These are phyloP conservation scores for Trididemnum nubilum DNA, from an alignment of 23 tunicate genomes.

Conservation along the genomic window DNA sequence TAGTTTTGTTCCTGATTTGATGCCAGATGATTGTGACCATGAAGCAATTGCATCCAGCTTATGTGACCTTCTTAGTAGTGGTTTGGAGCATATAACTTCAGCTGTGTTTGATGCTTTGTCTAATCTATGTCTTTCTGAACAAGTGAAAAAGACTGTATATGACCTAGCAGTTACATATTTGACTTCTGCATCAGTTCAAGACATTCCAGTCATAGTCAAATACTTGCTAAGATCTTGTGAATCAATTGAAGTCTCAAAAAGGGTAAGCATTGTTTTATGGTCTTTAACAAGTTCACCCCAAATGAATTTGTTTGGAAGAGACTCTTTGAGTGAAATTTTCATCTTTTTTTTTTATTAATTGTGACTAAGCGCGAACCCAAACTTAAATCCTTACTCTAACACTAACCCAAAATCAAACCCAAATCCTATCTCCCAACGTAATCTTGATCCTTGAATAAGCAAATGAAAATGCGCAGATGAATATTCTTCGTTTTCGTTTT, in stretches of 20 bases:
- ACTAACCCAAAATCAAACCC: too few relatives aligned
- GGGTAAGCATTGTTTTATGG: conserved; percentile 35
- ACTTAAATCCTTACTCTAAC: too few relatives aligned
- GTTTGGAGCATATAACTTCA: conserved; percentile 50
- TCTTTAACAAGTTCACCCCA: too few relatives aligned
- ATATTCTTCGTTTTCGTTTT: too few relatives aligned
- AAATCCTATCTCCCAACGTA: too few relatives aligned
- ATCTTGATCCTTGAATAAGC: too few relatives aligned
- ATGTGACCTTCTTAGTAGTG: conserved; percentile 49
- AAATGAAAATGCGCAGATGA: too few relatives aligned
- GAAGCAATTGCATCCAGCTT: conserved; percentile 33
- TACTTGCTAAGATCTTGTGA: conserved; percentile 65
- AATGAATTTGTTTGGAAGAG: too few relatives aligned
- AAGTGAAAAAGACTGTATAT: conserved; percentile 33
- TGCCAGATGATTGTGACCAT: conserved; percentile 60
- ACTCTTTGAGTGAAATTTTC: neutral
- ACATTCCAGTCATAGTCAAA: conserved; percentile 60
- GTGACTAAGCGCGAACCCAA: too few relatives aligned
- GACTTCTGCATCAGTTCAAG: conserved; percentile 43
- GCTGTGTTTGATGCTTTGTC: conserved; percentile 78
- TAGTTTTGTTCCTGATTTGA: conserved; percentile 57
- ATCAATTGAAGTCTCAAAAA: conserved; percentile 37
- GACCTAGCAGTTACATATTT: conserved; percentile 46
- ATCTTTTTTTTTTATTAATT: neutral
- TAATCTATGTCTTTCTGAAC: conserved; percentile 38